These are phyloP conservation scores for Stenolophus ochropezus DNA, from an alignment of 2,888 invertebrate genomes.

Conservation along the genomic window DNA sequence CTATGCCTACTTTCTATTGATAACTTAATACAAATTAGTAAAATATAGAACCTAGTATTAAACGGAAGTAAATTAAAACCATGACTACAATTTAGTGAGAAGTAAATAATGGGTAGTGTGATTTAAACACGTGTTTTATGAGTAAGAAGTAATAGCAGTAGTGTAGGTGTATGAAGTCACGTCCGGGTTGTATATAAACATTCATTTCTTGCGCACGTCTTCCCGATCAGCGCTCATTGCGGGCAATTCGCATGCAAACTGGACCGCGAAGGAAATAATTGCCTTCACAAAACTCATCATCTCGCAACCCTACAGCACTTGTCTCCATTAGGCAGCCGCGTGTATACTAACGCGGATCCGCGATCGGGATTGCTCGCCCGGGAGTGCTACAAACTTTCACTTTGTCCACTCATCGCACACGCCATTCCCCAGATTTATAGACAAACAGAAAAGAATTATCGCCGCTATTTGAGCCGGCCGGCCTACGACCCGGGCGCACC, in stretches of 20 bases:
- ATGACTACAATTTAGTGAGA: too few species aligned
- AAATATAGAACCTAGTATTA: too few species aligned
- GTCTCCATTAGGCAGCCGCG: not conserved
- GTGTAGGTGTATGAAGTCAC: too few species aligned
- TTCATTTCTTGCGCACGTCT: not conserved
- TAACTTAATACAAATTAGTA: too few species aligned
- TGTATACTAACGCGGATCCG: not conserved
- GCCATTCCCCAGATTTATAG: conserved; percentile 70
- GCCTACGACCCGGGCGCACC: not conserved
- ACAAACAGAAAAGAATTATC: conserved; percentile 70
- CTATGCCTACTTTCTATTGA: too few species aligned
- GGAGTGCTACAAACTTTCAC: conserved; percentile 68
- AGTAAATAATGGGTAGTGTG: too few species aligned
- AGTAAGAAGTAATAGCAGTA: too few species aligned
- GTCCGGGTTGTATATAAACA: not conserved
- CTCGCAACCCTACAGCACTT: conserved; percentile 60
- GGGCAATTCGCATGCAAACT: conserved; percentile 67
- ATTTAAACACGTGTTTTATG: too few species aligned
- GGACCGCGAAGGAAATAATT: conserved; percentile 67
- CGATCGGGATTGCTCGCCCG: not conserved
- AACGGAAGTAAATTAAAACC: too few species aligned
- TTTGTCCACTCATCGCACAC: conserved; percentile 66
- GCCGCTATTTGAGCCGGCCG: conserved; percentile 33
- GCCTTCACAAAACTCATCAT: conserved; percentile 65
- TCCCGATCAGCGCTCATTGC: conserved; percentile 62